Conservation (phyloP, 2,888 invertebrate species). For the Hetaerina titia region DNA sequence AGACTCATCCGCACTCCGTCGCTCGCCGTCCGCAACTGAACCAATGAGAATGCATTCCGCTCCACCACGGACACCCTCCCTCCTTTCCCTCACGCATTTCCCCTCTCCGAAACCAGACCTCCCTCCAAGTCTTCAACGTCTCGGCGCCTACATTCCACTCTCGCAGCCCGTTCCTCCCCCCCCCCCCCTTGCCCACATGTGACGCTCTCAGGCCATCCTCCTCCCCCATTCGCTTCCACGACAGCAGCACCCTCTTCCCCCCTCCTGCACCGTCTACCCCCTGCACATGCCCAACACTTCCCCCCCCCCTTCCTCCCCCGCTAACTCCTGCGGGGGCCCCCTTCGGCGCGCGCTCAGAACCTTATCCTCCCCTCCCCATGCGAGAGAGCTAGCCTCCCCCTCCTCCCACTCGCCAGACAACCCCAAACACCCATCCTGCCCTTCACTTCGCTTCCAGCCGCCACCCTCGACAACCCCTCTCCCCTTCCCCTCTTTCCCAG, state of each 20-base stretch:
- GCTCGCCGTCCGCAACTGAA: slow-evolving; percentile 54
- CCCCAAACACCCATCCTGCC: not conserved
- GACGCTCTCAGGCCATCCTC: not conserved
- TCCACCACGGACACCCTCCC: slow-evolving; percentile 20
- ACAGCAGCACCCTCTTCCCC: not conserved
- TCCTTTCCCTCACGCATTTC: not conserved
- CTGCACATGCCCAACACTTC: too few species aligned
- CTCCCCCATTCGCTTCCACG: not conserved
- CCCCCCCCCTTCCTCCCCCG: too few species aligned
- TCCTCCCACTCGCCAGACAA: not conserved
- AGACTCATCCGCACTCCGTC: not conserved
- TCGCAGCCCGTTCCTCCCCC: not conserved
- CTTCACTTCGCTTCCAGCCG: not conserved
- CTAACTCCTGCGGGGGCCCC: too few species aligned
- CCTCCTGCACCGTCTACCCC: too few species aligned
- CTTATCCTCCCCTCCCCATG: too few species aligned
- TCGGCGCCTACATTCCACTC: slow-evolving; percentile 20
- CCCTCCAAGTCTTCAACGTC: not conserved
- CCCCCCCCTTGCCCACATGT: not conserved
- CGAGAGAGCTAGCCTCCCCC: not conserved
- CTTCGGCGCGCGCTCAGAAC: too few species aligned
- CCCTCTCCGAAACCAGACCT: not conserved
- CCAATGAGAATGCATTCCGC: slow-evolving; percentile 48
- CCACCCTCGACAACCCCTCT: not conserved
- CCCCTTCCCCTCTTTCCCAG: not conserved